These are phyloP conservation scores for Sarcophilus harrisii DNA, from an alignment of 2,797 vertebrate genomes.

Conservation along the genomic window DNA sequence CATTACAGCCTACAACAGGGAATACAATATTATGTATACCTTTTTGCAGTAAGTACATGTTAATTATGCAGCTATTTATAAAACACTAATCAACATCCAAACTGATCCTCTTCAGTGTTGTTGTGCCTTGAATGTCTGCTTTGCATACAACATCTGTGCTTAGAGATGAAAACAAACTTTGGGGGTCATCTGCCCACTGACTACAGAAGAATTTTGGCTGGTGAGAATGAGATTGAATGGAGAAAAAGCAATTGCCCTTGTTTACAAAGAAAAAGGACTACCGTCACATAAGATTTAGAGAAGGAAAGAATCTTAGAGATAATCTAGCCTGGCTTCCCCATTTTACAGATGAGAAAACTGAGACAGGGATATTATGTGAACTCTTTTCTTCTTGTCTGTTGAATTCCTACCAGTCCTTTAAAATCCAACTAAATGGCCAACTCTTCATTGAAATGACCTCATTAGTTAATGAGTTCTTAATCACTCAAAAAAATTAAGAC, in stretches of 20 bases:
- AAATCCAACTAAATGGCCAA: neutral
- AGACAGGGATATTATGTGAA: neutral
- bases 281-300: neutral
- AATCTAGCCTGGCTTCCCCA: neutral
- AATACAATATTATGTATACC: slow-evolving; percentile 80
- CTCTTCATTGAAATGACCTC: neutral
- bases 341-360: neutral
- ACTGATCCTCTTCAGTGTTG: slow-evolving; percentile 77
- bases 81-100: slow-evolving; percentile 84
- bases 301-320: neutral
- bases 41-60: slow-evolving; percentile 80
- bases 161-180: slow-evolving; percentile 77
- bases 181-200: slow-evolving; percentile 74
- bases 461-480: neutral
- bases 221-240: neutral
- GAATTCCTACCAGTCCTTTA: neutral
- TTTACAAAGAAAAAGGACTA: neutral
- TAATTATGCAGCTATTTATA: slow-evolving; percentile 83
- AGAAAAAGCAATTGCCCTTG: neutral
- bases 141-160: slow-evolving; percentile 77
- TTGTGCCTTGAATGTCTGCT: slow-evolving; percentile 75
- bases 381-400: neutral
- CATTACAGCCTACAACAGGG: slow-evolving; percentile 80
- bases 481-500: neutral
- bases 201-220: slow-evolving; percentile 38